Percentiles rank a stretch among this genome's conserved stretches.
Evolutionary conservation across 2,888 invertebrate species (phyloP).

Genomic region (Chouioia cunea): DNA sequence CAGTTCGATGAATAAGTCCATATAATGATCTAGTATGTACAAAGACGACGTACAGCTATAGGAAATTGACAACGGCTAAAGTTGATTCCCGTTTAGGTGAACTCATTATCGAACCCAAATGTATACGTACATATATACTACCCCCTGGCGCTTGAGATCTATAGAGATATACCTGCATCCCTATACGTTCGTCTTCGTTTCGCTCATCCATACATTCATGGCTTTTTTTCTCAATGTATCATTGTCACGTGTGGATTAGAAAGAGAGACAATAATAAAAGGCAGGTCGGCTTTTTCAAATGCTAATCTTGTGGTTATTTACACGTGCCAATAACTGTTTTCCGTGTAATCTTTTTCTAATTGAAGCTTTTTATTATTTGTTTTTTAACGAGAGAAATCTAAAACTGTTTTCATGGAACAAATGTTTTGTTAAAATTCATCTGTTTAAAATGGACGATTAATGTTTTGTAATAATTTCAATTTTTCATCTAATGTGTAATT

Average conservation of each 20-base stretch:
- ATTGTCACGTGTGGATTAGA: too few species aligned
- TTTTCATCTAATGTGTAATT: too few species aligned
- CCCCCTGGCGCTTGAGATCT: constrained; percentile 2
- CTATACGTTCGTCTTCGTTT: background rate
- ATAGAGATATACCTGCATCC: background rate
- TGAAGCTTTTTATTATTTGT: background rate
- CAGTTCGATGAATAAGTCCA: background rate
- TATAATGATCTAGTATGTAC: background rate
- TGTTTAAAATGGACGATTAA: too few species aligned
- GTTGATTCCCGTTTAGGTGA: background rate
- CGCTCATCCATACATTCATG: background rate
- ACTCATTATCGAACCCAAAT: constrained; percentile 17
- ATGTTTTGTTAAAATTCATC: too few species aligned
- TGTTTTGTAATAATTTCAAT: too few species aligned
- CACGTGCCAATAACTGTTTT: background rate
- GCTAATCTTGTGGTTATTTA: background rate
- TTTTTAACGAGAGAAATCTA: too few species aligned
- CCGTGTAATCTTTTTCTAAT: constrained; percentile 36
- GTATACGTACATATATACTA: background rate
- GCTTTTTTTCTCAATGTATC: constrained; percentile 3
- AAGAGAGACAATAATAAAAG: too few species aligned
- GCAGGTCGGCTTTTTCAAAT: constrained; percentile 9
- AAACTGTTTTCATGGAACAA: too few species aligned
- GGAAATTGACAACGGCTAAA: background rate
- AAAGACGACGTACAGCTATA: background rate